Base-by-base conservation (phyloP, 23 tunicate genomes). In the Corella eumyota region DNA sequence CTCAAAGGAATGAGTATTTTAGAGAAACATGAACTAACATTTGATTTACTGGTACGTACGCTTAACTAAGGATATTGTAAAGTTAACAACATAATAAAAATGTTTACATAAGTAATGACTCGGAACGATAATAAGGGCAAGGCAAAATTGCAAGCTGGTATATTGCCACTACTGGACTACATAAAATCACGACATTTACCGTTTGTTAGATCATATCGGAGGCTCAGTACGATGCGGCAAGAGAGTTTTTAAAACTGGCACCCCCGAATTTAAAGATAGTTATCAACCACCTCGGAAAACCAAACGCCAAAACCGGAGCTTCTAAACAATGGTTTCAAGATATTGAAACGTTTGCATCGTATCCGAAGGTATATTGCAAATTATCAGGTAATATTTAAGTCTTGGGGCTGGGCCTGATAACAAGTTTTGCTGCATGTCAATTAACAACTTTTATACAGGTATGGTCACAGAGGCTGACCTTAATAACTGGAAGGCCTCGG, bases 221-320 rank as follows among this genome's bases (percentile, higher is more conserved):
- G 25, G 28, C 45, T 25, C 72, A 80, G 31, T 71, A 68, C 20
- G 81, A 88, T 34, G 57, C 90, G 11, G 76, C 73, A 0, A 66
- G 50, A 22, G 33, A 40, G 7, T 85, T 81, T 50, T 37, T 81
- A 44, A 51, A 66, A n/a, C 74, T 67, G 1, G 57, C 20, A 15
- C 75, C 83, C 24, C 47, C 76, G 17, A 36, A 49, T 20, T 29
- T 67, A 30, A 65, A 55, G 32, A 60, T 92, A 33, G 71, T 83
- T 25, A 56, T 92, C 17, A 80, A 92, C 54, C 98, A 92, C 40
- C 35, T 92, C 54, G 98, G 95, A 19, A 92, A 92, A 71, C 98
- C 98, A 0, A 58, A 92, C 59, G 98, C 85, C 23, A 73, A 66
- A 32, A 61, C 58, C 9, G 98, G 98, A 20, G 98, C 72, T 17